Evolutionary conservation across 2,797 vertebrate genomes (phyloP), one percentile per base, ranked within the genome.

Genomic region (Tadarida brasiliensis): DNA sequence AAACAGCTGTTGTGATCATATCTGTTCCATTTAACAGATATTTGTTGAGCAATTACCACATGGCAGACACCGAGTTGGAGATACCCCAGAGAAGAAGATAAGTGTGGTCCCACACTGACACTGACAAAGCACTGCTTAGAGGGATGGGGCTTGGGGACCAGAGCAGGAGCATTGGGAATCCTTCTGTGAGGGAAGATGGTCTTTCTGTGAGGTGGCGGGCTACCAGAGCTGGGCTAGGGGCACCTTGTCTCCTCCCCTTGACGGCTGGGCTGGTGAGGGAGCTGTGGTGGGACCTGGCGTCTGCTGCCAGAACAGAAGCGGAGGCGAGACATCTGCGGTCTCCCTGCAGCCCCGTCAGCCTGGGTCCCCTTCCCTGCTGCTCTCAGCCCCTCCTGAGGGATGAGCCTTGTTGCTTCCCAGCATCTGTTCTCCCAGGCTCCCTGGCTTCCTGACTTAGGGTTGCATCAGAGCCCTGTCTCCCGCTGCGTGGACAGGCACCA

Each of bases 71-170:
- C 9, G 6, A 17, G 17, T 11, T 30, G 49, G 70, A 67, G 81
- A 17, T 14, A 7, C 22, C 12, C 0, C 35, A 4, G 85, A 30
- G 68, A 51, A 16, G 1, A 0, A 24, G 54, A 1, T 14, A 33
- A 26, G n/a, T 0, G 2, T 26, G 78, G 17, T 24, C 65, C 14
- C 2, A 9, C 17, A 0, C 20, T 0, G 0, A 35, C 61, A 4
- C 44, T 1, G 10, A 9, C 14, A 17, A 0, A 47, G 56, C 2
- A 0, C 17, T 7, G 19, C 56, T 1, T 54, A 61, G 49, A 16
- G 28, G 33, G 8, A 17, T 2, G 0, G 0, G 67, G 35, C 33
- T 20, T 3, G 54, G 65, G 74, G 33, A 10, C 7, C 39, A 39
- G 44, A 49, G n/a, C 1, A 5, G 17, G 63, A 1, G 44, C 30